phyloP scores from a whole-genome alignment of 2,888 invertebrate genomes.

The Gordius sp. region DNA sequence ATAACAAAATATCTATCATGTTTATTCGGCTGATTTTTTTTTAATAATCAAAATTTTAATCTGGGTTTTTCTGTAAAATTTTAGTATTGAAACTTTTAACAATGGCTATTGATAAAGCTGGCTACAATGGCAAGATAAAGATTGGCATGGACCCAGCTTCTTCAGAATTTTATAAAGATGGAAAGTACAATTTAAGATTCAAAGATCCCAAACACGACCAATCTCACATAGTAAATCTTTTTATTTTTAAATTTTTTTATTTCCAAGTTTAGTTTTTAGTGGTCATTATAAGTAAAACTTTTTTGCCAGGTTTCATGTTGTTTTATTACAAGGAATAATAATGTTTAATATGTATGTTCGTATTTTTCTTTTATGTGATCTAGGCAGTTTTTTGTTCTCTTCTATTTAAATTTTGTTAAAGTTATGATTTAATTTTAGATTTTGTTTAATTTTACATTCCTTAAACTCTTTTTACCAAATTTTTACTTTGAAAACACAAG shows the following conservation, averaged over 20 bases:
- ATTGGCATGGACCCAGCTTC: slow-evolving; percentile 99
- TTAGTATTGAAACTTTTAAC: slow-evolving; percentile 50
- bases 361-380: no score
- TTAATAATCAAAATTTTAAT: neutral
- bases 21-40: neutral
- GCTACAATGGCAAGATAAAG: slow-evolving; percentile 77
- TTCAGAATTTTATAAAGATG: slow-evolving; percentile 65
- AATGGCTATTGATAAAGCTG: slow-evolving; percentile 69
- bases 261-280: no score
- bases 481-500: slow-evolving; percentile 27
- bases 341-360: no score
- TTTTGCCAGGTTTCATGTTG: no score
- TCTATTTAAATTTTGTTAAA: no score
- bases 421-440: neutral
- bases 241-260: neutral
- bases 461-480: neutral
- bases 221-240: slow-evolving; percentile 24
- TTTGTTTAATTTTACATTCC: neutral
- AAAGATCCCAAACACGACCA: slow-evolving; percentile 74
- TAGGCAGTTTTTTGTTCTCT: no score
- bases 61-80: neutral
- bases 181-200: slow-evolving; percentile 74
- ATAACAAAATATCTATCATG: neutral
- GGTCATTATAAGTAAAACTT: no score
- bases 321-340: no score